Evolutionary conservation across 1,140 invertebrate species (phyloP).

Genomic region (Drosophila serrata): DNA sequence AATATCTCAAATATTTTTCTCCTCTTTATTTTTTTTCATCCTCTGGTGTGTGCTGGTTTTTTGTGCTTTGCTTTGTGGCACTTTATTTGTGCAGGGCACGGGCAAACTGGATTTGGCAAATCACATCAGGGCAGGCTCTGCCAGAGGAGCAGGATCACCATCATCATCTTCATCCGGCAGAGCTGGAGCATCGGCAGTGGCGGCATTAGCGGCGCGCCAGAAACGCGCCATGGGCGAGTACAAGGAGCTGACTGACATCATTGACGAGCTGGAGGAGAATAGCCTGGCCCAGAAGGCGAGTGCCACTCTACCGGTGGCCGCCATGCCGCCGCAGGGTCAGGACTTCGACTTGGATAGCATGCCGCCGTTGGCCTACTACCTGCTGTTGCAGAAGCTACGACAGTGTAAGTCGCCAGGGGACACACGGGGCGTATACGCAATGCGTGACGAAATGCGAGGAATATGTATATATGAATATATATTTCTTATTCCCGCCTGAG

Average conservation of each 20-base stretch:
- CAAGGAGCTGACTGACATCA: constrained; percentile 78
- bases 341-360: constrained; percentile 81
- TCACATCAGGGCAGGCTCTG: constrained; percentile 62
- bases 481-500: neutral
- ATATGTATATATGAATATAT: constrained; percentile 2
- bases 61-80: constrained; percentile 52
- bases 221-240: constrained; percentile 79
- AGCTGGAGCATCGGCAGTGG: constrained; percentile 15
- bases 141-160: constrained; percentile 27
- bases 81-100: constrained; percentile 75
- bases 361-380: constrained; percentile 76
- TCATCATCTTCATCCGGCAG: constrained; percentile 21
- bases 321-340: constrained; percentile 50
- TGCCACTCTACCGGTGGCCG: constrained; percentile 29
- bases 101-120: constrained; percentile 79
- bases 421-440: constrained; percentile 54
- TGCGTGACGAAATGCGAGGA: constrained; percentile 25
- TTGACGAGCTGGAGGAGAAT: constrained; percentile 80
- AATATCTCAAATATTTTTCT: constrained; percentile 74
- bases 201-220: constrained; percentile 50
- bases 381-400: constrained; percentile 75
- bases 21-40: constrained; percentile 20
- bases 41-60: constrained; percentile 18
- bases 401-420: constrained; percentile 62
- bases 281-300: constrained; percentile 60